Evolutionary conservation across 2,113 vertebrate species (phyloP), one percentile per base, ranked within the genome.

Genomic region (Alectura lathami): DNA sequence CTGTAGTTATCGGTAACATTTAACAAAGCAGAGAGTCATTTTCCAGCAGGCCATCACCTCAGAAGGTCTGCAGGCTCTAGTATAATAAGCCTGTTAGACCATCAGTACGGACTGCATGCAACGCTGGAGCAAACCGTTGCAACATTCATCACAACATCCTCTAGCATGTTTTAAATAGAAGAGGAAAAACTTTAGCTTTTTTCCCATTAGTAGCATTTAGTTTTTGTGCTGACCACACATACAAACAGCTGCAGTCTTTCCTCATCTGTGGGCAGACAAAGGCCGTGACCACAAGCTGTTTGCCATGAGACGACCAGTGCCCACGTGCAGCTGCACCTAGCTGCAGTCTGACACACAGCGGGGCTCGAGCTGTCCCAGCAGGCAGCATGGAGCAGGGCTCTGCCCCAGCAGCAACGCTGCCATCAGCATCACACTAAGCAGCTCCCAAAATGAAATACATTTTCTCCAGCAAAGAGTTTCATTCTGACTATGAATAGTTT

Each of bases 151-250:
- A 81, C 57, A 21, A 68, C 32, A 29, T 40, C 21, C 30, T 79
- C 47, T 26, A 56, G n/a, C 17, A 57, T 2, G 12, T 77, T 79
- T 30, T 79, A 38, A 75, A 66, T 57, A 85, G 63, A 59, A 72
- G 17, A 2, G 2, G 38, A 95, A 94, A 85, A 9, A 27, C 34
- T 27, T 17, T 63, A 50, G 32, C 30, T 34, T 57, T 57, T 22
- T n/a, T 40, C 59, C 14, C 8, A 0, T 5, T 56, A 42, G 24
- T 1, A 88, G 36, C 0, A 9, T 81, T 42, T 62, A 60, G 5
- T 53, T 48, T 88, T 80, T 86, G n/a, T 79, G 60, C 68, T 62
- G 83, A 57, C 11, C 30, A 34, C 0, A 0, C 9, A 14, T 57
- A n/a, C n/a, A 60, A 91, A 77, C 21, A 74, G 45, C 56, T 47